Conservation (phyloP, 2,888 invertebrate species). For the Tetragonula carbonaria region DNA sequence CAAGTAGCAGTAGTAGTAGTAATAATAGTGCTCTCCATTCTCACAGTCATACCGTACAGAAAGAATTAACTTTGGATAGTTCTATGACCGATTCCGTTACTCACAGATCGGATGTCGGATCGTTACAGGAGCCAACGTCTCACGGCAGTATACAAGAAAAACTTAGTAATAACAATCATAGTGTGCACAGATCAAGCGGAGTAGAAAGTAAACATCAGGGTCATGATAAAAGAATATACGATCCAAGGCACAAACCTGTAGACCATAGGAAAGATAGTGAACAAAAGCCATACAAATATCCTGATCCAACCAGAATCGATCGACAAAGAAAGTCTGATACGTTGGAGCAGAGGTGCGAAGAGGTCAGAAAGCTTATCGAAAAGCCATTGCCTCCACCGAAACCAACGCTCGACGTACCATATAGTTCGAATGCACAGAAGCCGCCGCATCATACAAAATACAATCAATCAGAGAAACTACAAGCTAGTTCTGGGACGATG, state of each 20-base stretch:
- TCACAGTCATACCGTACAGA: conserved; percentile 63
- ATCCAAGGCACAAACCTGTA: conserved; percentile 74
- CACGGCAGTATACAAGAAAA: conserved; percentile 73
- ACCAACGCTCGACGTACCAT: conserved; percentile 75
- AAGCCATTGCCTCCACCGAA: conserved; percentile 78
- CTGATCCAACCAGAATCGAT: conserved; percentile 67
- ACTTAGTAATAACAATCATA: conserved; percentile 75
- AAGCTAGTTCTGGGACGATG: conserved; percentile 41
- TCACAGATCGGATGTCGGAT: conserved; percentile 51
- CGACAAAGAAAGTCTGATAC: conserved; percentile 75
- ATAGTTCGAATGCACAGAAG: conserved; percentile 76
- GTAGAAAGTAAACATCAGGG: conserved; percentile 70
- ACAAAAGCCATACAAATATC: conserved; percentile 77
- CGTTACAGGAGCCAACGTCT: conserved; percentile 55
- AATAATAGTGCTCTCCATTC: conserved; percentile 57
- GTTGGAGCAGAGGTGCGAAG: conserved; percentile 78
- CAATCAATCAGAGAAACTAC: conserved; percentile 64
- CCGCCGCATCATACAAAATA: conserved; percentile 77
- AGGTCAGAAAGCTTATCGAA: conserved; percentile 80
- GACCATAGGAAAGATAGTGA: conserved; percentile 75
- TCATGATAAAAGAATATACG: conserved; percentile 76
- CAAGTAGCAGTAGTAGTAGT: conserved; percentile 42
- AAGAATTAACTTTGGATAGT: conserved; percentile 59
- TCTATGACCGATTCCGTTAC: conserved; percentile 45
- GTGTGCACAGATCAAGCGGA: conserved; percentile 64